Evolutionary conservation across 2,888 invertebrate genomes (phyloP).

Genomic region (Acholoe squamosa): DNA sequence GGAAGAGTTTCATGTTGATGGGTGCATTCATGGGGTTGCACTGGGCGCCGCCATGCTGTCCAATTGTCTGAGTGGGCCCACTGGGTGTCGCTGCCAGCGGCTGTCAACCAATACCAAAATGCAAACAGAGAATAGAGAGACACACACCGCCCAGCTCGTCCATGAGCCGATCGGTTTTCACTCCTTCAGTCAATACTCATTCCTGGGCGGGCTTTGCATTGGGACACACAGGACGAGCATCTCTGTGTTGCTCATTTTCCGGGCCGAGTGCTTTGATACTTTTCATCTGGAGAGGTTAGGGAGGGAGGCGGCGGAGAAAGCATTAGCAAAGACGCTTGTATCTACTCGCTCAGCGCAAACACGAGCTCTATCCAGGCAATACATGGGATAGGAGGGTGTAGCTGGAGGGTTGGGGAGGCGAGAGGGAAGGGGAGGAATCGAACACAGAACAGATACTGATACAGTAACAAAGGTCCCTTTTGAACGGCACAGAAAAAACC

Average conservation of each 20-base stretch:
- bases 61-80: slow-evolving; percentile 56
- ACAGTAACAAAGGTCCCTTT: slow-evolving; percentile 8
- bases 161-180: slow-evolving; percentile 14
- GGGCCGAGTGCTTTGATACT: slow-evolving; percentile 47
- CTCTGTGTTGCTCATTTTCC: slow-evolving; percentile 57
- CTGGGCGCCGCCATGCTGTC: slow-evolving; percentile 49
- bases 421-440: neutral
- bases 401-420: neutral
- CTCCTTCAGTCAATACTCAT: slow-evolving; percentile 50
- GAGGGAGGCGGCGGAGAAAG: neutral
- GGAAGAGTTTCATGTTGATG: neutral
- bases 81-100: neutral
- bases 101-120: slow-evolving; percentile 48
- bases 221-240: slow-evolving; percentile 57
- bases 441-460: neutral
- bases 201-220: slow-evolving; percentile 50
- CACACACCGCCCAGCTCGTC: neutral
- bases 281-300: neutral
- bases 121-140: slow-evolving; percentile 20
- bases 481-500: neutral
- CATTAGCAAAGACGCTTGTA: slow-evolving; percentile 22
- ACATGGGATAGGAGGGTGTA: neutral
- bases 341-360: neutral
- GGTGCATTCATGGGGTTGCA: neutral
- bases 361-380: neutral